These are phyloP conservation scores for Thalpophila matura DNA, from an alignment of 2,888 invertebrate species.

Conservation along the genomic window DNA sequence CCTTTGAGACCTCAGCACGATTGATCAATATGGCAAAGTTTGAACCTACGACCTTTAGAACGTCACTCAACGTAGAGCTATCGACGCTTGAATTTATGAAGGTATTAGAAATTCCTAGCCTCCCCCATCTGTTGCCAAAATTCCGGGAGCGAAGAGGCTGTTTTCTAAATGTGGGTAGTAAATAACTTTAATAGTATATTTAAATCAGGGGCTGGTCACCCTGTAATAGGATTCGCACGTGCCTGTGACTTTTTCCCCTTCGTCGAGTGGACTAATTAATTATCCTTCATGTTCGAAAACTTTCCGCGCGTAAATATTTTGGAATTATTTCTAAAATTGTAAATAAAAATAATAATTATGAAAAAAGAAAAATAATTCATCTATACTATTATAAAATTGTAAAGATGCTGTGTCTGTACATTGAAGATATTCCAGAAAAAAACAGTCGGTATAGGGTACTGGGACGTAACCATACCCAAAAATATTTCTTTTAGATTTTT, in stretches of 20 bases:
- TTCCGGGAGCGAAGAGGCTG: constrained; percentile 31
- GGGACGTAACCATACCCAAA: too few species aligned
- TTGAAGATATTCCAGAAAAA: constrained; percentile 15
- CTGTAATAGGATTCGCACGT: constrained; percentile 56
- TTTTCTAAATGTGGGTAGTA: constrained; percentile 46
- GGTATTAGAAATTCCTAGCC: constrained; percentile 48
- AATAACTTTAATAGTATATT: constrained; percentile 66
- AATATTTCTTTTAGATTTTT: too few species aligned
- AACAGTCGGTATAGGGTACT: too few species aligned
- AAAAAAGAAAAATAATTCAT: too few species aligned
- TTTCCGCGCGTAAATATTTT: constrained; percentile 23
- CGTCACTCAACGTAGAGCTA: constrained; percentile 44
- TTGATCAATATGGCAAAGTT: constrained; percentile 30
- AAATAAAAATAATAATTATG: too few species aligned
- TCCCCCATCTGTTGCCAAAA: constrained; percentile 51
- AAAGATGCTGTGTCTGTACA: too few species aligned
- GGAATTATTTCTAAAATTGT: constrained; percentile 5
- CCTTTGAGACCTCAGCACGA: constrained; percentile 6
- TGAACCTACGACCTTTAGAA: constrained; percentile 28
- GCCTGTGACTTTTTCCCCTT: constrained; percentile 46
- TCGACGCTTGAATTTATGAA: constrained; percentile 52
- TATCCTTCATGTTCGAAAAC: constrained; percentile 47
- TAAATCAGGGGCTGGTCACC: constrained; percentile 55
- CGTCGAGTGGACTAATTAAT: constrained; percentile 48
- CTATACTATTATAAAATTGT: too few species aligned